Conservation (phyloP, 2,888 invertebrate genomes). For the Chymomyza procnemis region DNA sequence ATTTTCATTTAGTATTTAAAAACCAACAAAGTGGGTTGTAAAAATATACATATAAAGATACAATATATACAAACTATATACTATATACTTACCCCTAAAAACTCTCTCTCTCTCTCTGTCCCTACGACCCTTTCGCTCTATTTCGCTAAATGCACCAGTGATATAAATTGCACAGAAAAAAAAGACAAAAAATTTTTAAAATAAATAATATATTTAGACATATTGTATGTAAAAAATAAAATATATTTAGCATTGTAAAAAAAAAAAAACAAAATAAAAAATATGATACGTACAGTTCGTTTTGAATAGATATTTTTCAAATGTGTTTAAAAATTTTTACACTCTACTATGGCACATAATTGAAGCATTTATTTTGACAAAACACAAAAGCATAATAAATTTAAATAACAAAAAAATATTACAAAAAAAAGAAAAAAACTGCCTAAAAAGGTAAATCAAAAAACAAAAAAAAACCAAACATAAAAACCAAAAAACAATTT, state of each 20-base stretch:
- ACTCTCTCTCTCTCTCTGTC: neutral
- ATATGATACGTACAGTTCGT: slow-evolving; percentile 20
- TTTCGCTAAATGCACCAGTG: slow-evolving; percentile 1
- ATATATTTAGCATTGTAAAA: slow-evolving; percentile 15
- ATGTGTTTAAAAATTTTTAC: slow-evolving; percentile 39
- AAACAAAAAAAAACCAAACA: too few species aligned
- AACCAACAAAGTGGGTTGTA: slow-evolving; percentile 43
- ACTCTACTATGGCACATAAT: slow-evolving; percentile 36
- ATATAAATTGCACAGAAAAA: slow-evolving; percentile 10
- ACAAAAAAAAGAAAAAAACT: slow-evolving; percentile 1
- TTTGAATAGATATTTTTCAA: slow-evolving; percentile 28
- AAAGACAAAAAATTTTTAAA: neutral
- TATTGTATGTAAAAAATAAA: neutral
- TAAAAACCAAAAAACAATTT: slow-evolving; percentile 19
- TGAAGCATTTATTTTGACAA: slow-evolving; percentile 54
- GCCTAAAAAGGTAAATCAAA: slow-evolving; percentile 17
- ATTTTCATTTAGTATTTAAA: slow-evolving; percentile 33
- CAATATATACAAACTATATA: slow-evolving; percentile 10
- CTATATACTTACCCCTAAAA: neutral
- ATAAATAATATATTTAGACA: neutral
- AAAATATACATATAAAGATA: slow-evolving; percentile 17
- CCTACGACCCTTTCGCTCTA: neutral
- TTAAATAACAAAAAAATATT: slow-evolving; percentile 11
- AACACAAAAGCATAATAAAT: neutral
- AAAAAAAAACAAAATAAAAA: neutral